Percentiles rank a stretch among this genome's conserved stretches.
These are phyloP conservation scores for Phoenoteleia sp. DNA, from an alignment of 2,888 invertebrate species.

Conservation along the genomic window DNA sequence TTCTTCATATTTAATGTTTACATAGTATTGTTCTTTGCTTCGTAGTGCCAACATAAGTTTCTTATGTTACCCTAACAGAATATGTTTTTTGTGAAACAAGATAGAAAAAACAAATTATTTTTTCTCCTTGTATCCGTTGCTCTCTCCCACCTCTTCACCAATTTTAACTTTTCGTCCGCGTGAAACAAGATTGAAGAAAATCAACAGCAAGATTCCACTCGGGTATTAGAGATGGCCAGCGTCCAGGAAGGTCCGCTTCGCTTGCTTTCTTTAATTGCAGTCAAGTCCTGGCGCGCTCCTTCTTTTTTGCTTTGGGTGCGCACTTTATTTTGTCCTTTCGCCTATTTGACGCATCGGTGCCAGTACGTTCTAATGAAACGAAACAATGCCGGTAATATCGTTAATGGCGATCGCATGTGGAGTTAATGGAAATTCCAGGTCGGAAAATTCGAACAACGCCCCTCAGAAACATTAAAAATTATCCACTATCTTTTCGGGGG, in stretches of 20 bases:
- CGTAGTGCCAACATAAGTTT: too few relatives aligned
- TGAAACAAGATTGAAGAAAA: conserved; percentile 47
- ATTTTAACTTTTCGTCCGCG: background rate
- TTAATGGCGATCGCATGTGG: conserved; percentile 55
- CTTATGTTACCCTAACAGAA: too few relatives aligned
- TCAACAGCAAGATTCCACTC: conserved; percentile 37
- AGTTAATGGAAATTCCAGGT: conserved; percentile 63
- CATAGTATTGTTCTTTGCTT: too few relatives aligned
- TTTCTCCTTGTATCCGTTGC: too few relatives aligned
- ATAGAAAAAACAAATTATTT: too few relatives aligned
- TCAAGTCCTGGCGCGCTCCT: background rate
- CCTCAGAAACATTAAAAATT: conserved; percentile 51
- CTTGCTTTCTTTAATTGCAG: conserved; percentile 54
- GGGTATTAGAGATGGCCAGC: conserved; percentile 52
- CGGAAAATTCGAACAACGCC: conserved; percentile 38
- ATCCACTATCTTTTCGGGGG: conserved; percentile 35
- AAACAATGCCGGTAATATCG: conserved; percentile 46
- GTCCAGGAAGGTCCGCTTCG: conserved; percentile 43
- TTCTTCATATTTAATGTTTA: too few relatives aligned
- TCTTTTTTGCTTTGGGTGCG: conserved; percentile 4
- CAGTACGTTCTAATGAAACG: conserved; percentile 47
- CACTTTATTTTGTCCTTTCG: conserved; percentile 28
- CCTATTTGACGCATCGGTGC: conserved; percentile 11
- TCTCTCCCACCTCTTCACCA: background rate
- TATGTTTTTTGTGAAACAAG: too few relatives aligned